Evolutionary conservation across 1,140 invertebrate species (phyloP), one percentile per base, ranked within the genome.

Genomic region (Caligus rogercresseyi): DNA sequence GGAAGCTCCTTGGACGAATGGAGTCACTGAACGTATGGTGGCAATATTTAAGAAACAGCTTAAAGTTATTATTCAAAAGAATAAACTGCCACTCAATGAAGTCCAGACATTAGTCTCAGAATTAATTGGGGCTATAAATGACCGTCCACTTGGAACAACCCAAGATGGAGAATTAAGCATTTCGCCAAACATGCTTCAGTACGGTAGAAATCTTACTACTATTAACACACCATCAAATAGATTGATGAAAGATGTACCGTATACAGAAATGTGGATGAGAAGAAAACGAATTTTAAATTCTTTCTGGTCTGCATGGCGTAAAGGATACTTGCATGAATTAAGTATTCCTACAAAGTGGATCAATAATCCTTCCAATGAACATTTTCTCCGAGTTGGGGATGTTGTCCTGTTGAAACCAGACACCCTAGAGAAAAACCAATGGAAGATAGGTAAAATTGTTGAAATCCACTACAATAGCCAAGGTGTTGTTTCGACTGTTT

Each of bases 1-100:
- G 7, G 53, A 54, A 54, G 53, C 53, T 4, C 53, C 53, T 18
- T 54, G 53, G 53, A 54, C 53, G 4, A 54, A 54, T 54, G 53
- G 53, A 21, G 53, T 54, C n/a, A 54, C 53, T 13, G 53, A 54
- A 54, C 53, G 4, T 18, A 54, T 54, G 53, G 20, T 4, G n/a
- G 53, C 13, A 11, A 54, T 54, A 7, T 54, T 54, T 19, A 54
- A 54, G 19, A 43, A 43, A n/a, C 31, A 43, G n/a, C n/a, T 43
- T 11, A 43, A 43, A 43, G n/a, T 43, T 7, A 7, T 43, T 43
- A 43, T 43, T 43, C 31, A 43, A n/a, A 43, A 43, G 7, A 43
- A 43, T 43, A 43, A 43, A 43, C n/a, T 43, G n/a, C 31, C 31
- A 7, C 7, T 43, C n/a, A 43, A 43, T 11, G 31, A 43, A n/a